Evolutionary conservation across 2,888 invertebrate species (phyloP).

Genomic region (Zelleria hepariella): DNA sequence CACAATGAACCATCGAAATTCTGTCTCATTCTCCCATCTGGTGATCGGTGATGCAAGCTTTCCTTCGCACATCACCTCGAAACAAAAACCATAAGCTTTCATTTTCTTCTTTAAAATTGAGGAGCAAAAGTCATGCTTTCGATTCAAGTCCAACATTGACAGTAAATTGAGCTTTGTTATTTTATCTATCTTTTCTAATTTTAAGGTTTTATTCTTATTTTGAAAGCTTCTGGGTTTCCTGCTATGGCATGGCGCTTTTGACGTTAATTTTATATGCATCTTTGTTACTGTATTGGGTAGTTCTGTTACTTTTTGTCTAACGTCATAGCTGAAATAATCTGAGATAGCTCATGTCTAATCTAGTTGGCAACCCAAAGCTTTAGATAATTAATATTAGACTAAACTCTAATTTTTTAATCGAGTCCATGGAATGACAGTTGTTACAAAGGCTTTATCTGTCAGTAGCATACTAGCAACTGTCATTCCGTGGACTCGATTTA

Average conservation of each 20-base stretch:
- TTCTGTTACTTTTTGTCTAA: too few relatives aligned
- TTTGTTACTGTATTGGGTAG: conserved; percentile 8
- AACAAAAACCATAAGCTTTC: conserved; percentile 60
- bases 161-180: conserved; percentile 21
- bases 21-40: conserved; percentile 11
- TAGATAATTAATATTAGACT: conserved; percentile 13
- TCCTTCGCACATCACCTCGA: conserved; percentile 6
- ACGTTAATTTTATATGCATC: conserved; percentile 24
- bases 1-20: background rate
- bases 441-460: background rate
- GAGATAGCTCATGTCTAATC: conserved; percentile 9
- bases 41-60: conserved; percentile 14
- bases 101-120: conserved; percentile 23
- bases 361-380: conserved; percentile 56
- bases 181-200: conserved; percentile 20
- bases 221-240: conserved; percentile 66
- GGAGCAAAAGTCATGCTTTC: conserved; percentile 21
- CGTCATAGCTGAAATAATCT: conserved; percentile 16
- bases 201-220: conserved; percentile 18
- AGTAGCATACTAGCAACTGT: too few relatives aligned
- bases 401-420: too few relatives aligned
- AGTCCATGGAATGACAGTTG: too few relatives aligned
- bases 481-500: too few relatives aligned
- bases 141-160: conserved; percentile 69
- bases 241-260: conserved; percentile 48